phyloP scores from a whole-genome alignment of 1,140 invertebrate species.

The Dolichoris vasculosae region DNA sequence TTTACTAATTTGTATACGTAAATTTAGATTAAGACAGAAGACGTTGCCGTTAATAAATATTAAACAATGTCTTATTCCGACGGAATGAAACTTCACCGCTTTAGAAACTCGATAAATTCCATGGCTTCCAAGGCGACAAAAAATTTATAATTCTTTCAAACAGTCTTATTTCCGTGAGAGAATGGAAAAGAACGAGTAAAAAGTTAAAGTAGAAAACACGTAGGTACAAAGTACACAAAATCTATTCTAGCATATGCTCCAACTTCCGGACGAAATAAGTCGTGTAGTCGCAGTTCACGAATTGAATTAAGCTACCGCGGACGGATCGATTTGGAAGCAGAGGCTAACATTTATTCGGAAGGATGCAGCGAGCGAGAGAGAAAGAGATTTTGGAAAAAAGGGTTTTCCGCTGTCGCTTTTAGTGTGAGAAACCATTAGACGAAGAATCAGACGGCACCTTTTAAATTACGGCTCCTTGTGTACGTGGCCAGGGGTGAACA shows the following conservation, averaged over 20 bases:
- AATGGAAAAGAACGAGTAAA: neutral
- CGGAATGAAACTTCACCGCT: too few species aligned
- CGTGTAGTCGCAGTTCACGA: neutral
- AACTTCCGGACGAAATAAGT: constrained; percentile 32
- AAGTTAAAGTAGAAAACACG: neutral
- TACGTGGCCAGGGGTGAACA: constrained; percentile 54
- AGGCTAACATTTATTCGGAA: neutral
- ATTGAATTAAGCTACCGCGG: constrained; percentile 35
- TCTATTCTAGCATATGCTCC: neutral
- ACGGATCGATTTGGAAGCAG: constrained; percentile 2
- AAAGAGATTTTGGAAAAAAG: constrained; percentile 59
- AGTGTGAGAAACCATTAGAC: constrained; percentile 70
- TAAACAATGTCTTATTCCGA: too few species aligned
- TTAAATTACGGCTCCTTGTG: constrained; percentile 63
- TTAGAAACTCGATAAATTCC: too few species aligned
- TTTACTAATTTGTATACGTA: too few species aligned
- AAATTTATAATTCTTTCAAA: neutral
- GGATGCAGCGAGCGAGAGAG: neutral
- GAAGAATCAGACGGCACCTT: constrained; percentile 57
- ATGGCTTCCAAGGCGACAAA: neutral
- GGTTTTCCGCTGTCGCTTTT: constrained; percentile 60
- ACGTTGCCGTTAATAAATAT: too few species aligned
- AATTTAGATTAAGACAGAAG: too few species aligned
- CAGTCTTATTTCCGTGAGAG: neutral
- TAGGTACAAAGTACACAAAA: constrained; percentile 41